Evolutionary conservation across 2,797 vertebrate species (phyloP).

Genomic region (Cottoperca gobio): DNA sequence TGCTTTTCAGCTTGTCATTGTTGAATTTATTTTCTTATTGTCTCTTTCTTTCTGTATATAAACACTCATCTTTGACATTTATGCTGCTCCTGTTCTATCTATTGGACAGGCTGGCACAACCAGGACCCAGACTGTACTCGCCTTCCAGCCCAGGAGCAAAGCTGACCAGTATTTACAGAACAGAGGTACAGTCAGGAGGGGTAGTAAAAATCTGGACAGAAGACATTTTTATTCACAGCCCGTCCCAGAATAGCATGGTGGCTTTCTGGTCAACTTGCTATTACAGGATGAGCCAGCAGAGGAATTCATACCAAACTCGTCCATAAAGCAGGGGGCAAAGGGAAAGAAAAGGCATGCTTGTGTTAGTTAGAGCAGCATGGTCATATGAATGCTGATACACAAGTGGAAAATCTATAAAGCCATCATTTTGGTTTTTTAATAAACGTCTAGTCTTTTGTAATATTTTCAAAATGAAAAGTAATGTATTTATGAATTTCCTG

Average conservation of each 20-base stretch:
- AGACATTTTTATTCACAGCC: constrained; percentile 70
- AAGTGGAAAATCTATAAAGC: constrained; percentile 86
- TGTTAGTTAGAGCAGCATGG: constrained; percentile 72
- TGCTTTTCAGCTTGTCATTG: constrained; percentile 19
- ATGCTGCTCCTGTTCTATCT: constrained; percentile 21
- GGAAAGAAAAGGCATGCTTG: constrained; percentile 76
- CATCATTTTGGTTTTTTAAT: constrained; percentile 86
- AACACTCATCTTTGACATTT: constrained; percentile 31
- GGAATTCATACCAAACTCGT: constrained; percentile 75
- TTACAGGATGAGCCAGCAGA: constrained; percentile 75
- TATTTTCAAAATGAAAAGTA: constrained; percentile 88
- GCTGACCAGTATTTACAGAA: constrained; percentile 56
- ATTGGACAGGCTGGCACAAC: constrained; percentile 37
- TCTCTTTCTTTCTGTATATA: background rate
- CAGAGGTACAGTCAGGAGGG: constrained; percentile 51
- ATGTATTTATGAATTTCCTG: constrained; percentile 89
- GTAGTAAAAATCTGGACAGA: constrained; percentile 68
- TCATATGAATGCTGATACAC: constrained; percentile 73
- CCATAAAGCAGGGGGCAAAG: constrained; percentile 66
- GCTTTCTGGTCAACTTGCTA: constrained; percentile 81
- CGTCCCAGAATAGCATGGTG: constrained; percentile 75
- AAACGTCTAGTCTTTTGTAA: constrained; percentile 84
- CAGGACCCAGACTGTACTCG: constrained; percentile 48
- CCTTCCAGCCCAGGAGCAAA: constrained; percentile 46
- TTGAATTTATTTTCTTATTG: constrained; percentile 19